Evolutionary conservation across 2,888 invertebrate species (phyloP), one percentile per base, ranked within the genome.

Genomic region (Yponomeuta malinellus): DNA sequence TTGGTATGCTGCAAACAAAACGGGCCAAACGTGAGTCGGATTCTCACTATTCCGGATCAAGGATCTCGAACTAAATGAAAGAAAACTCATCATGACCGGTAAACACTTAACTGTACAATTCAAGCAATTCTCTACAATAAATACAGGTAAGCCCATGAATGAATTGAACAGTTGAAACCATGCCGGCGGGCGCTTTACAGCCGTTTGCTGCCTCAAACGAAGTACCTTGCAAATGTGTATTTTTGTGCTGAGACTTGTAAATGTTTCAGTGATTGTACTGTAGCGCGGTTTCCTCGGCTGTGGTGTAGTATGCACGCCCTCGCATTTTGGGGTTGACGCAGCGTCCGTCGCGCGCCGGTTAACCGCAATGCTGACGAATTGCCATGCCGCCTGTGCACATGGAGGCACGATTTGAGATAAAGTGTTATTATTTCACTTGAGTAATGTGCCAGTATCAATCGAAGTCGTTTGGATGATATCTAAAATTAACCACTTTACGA

Each of bases 351-450:
- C 81, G 82, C 81, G 79, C 79, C 79, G 81, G 82, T 82, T 81
- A 80, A 85, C 89, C 89, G 81, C 89, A 88, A 81, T 84, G 85
- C 89, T 88, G 89, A 88, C 85, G 70, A 65, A 70, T 70, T 48
- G 85, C 83, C 81, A 78, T n/a, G 37, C 4, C 43, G 12, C n/a
- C 23, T 37, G 59, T 31, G 37, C 63, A 63, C 63, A 63, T 23
- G 10, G 48, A 69, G n/a, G 48, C 52, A 48, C 37, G 15, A 67
- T 31, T 48, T 69, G n/a, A 48, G 48, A 15, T 23, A n/a, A 33
- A 69, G 29, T 48, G 48, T 69, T 37, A 48, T 29, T n/a, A 69
- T 69, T 59, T 15, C 52, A 59, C 52, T 59, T 15, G 52, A 59
- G 52, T 15, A 59, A 15, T 59, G 52, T 15, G 52, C 52, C 15